Percentiles rank a stretch among this genome's conserved stretches.
Conservation (phyloP, 2,888 invertebrate genomes). For the Xanthia icteritia region DNA sequence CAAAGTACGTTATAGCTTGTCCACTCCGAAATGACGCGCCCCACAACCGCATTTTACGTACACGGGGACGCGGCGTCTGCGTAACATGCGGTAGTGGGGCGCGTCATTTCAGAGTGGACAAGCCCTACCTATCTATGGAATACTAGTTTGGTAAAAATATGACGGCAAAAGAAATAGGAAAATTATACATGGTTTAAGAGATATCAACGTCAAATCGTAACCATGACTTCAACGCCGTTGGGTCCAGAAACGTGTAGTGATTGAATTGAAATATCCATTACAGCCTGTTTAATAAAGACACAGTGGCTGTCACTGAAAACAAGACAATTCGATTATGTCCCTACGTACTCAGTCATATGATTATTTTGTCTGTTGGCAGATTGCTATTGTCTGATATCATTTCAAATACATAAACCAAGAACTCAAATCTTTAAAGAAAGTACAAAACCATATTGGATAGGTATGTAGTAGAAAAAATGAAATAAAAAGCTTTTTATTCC, state of each 20-base stretch:
- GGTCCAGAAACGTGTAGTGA: not conserved
- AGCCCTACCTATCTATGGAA: not conserved
- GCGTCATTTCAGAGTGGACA: too few relatives aligned
- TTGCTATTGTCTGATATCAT: not conserved
- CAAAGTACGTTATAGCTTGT: not conserved
- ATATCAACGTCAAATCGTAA: not conserved
- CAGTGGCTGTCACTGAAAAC: not conserved
- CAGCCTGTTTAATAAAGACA: not conserved
- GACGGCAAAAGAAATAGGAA: not conserved
- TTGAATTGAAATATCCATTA: not conserved
- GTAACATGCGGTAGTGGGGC: too few relatives aligned
- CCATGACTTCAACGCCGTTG: not conserved
- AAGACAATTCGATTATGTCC: slow-evolving; percentile 20
- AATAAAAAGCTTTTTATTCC: slow-evolving; percentile 12
- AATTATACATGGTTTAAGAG: not conserved
- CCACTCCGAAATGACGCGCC: too few relatives aligned
- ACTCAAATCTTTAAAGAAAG: not conserved
- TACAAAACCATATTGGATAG: not conserved
- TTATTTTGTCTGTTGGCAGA: not conserved
- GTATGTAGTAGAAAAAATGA: slow-evolving; percentile 10
- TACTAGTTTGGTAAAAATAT: not conserved
- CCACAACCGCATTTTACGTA: too few relatives aligned
- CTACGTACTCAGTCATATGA: not conserved
- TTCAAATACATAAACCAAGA: not conserved
- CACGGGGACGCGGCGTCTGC: too few relatives aligned